Conservation (phyloP, 1,140 invertebrate genomes). For the Trypoxylus dichotomus region DNA sequence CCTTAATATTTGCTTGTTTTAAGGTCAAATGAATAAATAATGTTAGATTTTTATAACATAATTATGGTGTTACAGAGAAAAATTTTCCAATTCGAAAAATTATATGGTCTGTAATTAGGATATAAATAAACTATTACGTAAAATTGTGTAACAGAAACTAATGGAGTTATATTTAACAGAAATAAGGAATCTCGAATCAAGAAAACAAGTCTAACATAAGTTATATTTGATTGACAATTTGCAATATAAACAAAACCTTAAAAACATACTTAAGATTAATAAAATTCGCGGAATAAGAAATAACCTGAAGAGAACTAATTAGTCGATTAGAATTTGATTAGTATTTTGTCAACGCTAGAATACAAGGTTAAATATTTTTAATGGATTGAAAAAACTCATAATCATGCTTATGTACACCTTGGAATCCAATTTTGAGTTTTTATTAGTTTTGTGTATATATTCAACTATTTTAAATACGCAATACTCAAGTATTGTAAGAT, state of each 20-base stretch:
- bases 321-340: neutral
- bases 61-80: slow-evolving; percentile 30
- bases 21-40: neutral
- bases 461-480: neutral
- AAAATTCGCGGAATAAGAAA: neutral
- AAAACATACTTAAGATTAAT: neutral
- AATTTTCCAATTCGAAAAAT: slow-evolving; percentile 25
- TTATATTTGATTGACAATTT: too few species aligned
- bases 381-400: neutral
- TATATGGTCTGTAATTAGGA: neutral
- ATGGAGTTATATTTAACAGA: neutral
- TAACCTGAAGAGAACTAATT: neutral
- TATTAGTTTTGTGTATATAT: neutral
- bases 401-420: neutral
- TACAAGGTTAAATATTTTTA: neutral
- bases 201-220: too few species aligned
- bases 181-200: neutral
- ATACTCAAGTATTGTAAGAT: neutral
- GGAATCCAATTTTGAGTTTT: neutral
- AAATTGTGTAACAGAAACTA: neutral
- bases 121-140: neutral
- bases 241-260: too few species aligned
- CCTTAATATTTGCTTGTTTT: too few species aligned
- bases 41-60: slow-evolving; percentile 39
- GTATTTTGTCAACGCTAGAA: neutral